phyloP scores from a whole-genome alignment of 2,797 vertebrate genomes.

The Poecilia velifera region DNA sequence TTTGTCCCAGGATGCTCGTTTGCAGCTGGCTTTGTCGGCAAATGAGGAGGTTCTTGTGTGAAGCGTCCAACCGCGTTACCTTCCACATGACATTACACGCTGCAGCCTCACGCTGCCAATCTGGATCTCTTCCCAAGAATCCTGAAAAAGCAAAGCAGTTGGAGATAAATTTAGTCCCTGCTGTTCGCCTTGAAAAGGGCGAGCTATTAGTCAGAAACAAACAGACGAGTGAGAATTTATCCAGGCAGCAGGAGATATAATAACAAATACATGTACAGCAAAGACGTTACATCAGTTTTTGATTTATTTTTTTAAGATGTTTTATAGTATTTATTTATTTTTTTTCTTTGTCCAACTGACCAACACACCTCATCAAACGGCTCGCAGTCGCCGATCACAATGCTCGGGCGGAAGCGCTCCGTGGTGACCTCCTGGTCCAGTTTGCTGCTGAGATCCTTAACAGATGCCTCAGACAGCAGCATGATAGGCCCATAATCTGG shows the following conservation, averaged over 20 bases:
- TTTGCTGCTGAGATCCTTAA: slow-evolving; percentile 86
- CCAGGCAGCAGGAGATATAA: slow-evolving; percentile 23
- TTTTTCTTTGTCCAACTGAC: background rate
- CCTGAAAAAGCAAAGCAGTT: slow-evolving; percentile 79
- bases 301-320: background rate
- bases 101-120: slow-evolving; percentile 87
- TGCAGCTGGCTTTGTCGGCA: background rate
- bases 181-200: slow-evolving; percentile 55
- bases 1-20: background rate
- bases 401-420: slow-evolving; percentile 89
- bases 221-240: slow-evolving; percentile 27
- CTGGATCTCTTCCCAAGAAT: slow-evolving; percentile 89
- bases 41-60: slow-evolving; percentile 10
- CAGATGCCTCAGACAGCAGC: slow-evolving; percentile 89
- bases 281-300: background rate
- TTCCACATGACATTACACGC: slow-evolving; percentile 86
- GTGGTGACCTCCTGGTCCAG: slow-evolving; percentile 84
- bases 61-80: slow-evolving; percentile 77
- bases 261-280: slow-evolving; percentile 13
- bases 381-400: slow-evolving; percentile 86
- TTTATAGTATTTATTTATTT: background rate
- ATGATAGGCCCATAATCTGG: slow-evolving; percentile 86
- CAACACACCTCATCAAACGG: slow-evolving; percentile 88
- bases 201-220: slow-evolving; percentile 58
- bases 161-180: slow-evolving; percentile 60